Evolutionary conservation across 1,140 invertebrate species (phyloP).

Genomic region (Bilobella aurantiaca): DNA sequence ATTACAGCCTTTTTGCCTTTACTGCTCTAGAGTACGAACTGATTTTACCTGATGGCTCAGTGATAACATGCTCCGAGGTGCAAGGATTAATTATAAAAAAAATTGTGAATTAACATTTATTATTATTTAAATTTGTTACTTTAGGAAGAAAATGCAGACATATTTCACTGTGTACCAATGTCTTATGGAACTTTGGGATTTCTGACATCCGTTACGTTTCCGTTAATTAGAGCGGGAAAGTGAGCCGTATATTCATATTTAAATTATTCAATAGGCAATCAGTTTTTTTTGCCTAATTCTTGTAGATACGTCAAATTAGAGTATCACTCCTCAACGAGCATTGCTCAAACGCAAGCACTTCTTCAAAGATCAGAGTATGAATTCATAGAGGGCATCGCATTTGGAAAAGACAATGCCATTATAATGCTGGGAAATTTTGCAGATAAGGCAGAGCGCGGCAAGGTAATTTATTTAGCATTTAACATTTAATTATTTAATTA

Average conservation of each 20-base stretch:
- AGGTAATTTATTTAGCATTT: no score
- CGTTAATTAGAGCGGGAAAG: background rate
- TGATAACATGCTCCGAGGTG: slow-evolving; percentile 10
- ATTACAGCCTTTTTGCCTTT: slow-evolving; percentile 3
- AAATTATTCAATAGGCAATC: background rate
- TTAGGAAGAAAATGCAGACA: background rate
- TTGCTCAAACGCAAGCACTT: background rate
- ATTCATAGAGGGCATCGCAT: no score
- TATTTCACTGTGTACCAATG: background rate
- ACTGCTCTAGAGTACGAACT: background rate
- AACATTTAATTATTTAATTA: no score
- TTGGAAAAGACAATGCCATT: no score
- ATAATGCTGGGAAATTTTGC: no score
- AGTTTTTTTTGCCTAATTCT: background rate
- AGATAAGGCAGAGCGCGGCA: no score
- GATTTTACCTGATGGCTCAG: background rate
- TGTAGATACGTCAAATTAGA: background rate
- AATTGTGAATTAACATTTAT: no score
- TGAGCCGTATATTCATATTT: background rate
- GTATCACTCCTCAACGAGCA: background rate
- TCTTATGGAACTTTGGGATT: slow-evolving; percentile 2
- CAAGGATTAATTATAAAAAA: background rate
- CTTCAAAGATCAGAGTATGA: background rate
- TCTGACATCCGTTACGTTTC: no score
- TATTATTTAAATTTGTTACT: background rate